These are phyloP conservation scores for human (Homo sapiens) DNA, from an alignment of 2,113 vertebrate genomes.

Conservation along the genomic window GRCh38 chr2:135120001-135120500, in stretches of 20 bases:
- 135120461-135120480: neutral
- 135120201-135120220: slow-evolving; percentile 32
- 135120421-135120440: neutral
- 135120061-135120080: slow-evolving; percentile 39
- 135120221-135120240: slow-evolving; percentile 43
- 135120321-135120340: neutral
- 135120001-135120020: slow-evolving; percentile 40
- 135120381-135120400: neutral
- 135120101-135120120: neutral
- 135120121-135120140: slow-evolving; percentile 7
- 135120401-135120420: neutral
- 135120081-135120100: slow-evolving; percentile 26
- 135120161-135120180: neutral
- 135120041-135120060: slow-evolving; percentile 5
- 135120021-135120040: slow-evolving; percentile 46
- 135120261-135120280: neutral
- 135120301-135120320: slow-evolving; percentile 7
- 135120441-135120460: neutral
- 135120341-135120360: neutral
- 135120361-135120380: neutral
- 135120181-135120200: slow-evolving; percentile 13
- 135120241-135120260: slow-evolving; percentile 23
- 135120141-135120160: neutral
- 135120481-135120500: neutral
- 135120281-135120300: neutral